These are phyloP conservation scores for Tetrax tetrax DNA, from an alignment of 2,113 vertebrate genomes.

Conservation along the genomic window DNA sequence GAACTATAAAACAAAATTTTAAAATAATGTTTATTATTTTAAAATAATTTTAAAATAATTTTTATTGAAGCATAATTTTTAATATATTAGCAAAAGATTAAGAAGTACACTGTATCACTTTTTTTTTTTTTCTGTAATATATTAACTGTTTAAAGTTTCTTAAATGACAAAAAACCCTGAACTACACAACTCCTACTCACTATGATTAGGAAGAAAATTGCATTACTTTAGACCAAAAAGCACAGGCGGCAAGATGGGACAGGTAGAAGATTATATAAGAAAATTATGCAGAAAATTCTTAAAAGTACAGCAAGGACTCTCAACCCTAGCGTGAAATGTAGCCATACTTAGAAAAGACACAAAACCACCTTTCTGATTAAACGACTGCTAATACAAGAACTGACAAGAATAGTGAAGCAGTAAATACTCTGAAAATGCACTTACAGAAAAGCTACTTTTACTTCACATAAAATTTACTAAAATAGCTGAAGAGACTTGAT, in stretches of 20 bases:
- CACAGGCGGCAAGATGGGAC: accelerated
- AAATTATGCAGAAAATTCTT: accelerated
- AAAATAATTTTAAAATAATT: not conserved
- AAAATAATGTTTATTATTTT: not conserved
- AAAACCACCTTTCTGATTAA: not conserved
- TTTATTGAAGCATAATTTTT: not conserved
- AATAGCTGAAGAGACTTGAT: not conserved
- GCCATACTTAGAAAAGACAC: not conserved
- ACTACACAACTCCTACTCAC: not conserved
- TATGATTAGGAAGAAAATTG: not conserved
- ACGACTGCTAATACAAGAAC: not conserved
- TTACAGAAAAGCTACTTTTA: not conserved
- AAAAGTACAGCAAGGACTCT: not conserved
- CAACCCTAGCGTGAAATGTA: not conserved
- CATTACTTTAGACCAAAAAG: not conserved
- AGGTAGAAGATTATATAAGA: not conserved
- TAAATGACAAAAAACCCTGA: not conserved
- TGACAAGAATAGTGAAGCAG: not conserved
- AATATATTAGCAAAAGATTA: not conserved
- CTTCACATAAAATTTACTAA: not conserved
- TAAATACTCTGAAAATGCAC: not conserved
- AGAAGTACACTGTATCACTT: accelerated
- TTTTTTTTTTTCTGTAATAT: not conserved
- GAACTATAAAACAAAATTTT: conserved; percentile 72
- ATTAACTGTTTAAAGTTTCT: not conserved